Evolutionary conservation across 2,113 vertebrate genomes (phyloP), one percentile per base, ranked within the genome.

Genomic region (Felis chaus): DNA sequence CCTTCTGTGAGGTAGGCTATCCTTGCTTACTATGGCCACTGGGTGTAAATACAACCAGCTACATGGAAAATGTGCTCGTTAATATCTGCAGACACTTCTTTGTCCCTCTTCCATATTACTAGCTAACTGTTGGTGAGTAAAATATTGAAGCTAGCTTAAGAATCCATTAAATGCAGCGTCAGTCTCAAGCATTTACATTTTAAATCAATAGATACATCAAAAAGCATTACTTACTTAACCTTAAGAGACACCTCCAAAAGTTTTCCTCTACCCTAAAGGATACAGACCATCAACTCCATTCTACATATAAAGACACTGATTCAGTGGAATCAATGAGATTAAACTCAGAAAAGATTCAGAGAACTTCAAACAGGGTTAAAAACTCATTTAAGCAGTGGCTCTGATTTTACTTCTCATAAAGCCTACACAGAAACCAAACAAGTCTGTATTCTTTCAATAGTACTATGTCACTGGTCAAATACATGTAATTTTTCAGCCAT

Each of bases 121-220:
- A 92, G 45, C 66, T 74, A 95, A 85, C 25, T 48, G 80, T 0
- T 71, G 15, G 14, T 71, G 16, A 57, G 31, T 41, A 82, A 95
- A 93, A 95, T 74, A 87, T 15, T 87, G 31, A 92, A 96, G 29
- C 55, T 31, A 74, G 78, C 9, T 78, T 69, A 50, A 88, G 90
- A 89, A 48, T 74, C 61, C 71, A 91, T 69, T 73, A 80, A 89
- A 14, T 45, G 33, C 63, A 96, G n/a, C 39, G 95, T 89, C 45
- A 41, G n/a, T 84, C 79, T 88, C 65, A 86, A 88, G 61, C 71
- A 13, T 71, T 82, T 63, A 91, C 57, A 71, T 87, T 95, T 79
- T 68, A 93, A 94, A 87, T 83, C 41, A 83, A 87, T 21, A 86
- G 15, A 55, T 66, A 1, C 73, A 84, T 94, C n/a, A 92, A 82